Evolutionary conservation across 2,797 vertebrate species (phyloP), one percentile per base, ranked within the genome.

Genomic region (Enteromius thamalakanensis): DNA sequence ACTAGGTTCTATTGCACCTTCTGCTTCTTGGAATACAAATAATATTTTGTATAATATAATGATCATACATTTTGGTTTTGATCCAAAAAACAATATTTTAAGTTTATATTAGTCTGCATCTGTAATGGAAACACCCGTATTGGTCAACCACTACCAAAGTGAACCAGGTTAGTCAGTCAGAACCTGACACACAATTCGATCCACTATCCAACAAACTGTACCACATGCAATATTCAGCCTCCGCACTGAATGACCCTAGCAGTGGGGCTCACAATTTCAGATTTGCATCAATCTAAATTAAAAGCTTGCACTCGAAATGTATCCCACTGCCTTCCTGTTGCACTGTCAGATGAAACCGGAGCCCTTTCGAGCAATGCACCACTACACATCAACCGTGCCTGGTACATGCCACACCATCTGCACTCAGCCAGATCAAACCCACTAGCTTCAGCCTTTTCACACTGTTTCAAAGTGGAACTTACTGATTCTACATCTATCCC

Each of bases 401-500:
- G 0, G 3, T 65, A 81, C 79, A 84, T 51, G 79, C 37, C 80
- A 81, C 81, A 21, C 7, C 37, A 26, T 10, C 15, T 4, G 26
- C 51, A 15, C 21, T 62, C 79, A 34, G 1, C 32, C 26, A 81
- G 6, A 23, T 51, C 23, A 62, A 69, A 32, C 21, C 12, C 6
- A 49, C 53, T 8, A 17, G 10, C 34, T 26, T 72, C 11, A 49
- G 49, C 9, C 17, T n/a, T 55, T 53, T 40, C 14, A 40, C 19
- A 19, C 2, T 1, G 2, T 84, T 80, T 80, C 40, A 84, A 78
- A 80, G 26, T 91, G 90, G 92, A 79, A 94, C 97, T 98, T 98
- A 99, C 98, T 96, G 96, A 96, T 92, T 93, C 94, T 92, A 95
- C 92, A 93, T 94, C 92, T 90, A 96, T 95, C 94, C 91, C 95